Percentiles rank a stretch among this genome's conserved stretches.
Evolutionary conservation across 2,797 vertebrate genomes (phyloP).

Genomic region (Artibeus lituratus): DNA sequence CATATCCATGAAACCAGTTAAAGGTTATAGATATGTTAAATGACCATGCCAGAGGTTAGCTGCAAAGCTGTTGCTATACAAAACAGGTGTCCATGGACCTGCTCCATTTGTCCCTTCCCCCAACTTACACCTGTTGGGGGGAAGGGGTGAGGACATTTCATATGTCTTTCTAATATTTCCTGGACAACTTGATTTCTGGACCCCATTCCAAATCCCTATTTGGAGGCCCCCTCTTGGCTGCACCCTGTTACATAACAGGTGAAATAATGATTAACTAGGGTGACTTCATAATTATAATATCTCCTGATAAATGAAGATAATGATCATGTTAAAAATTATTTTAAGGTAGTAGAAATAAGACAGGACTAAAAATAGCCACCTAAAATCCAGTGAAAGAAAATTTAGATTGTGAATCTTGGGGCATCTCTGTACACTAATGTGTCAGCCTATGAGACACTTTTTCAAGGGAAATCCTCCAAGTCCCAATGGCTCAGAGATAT

Average conservation of each 20-base stretch:
- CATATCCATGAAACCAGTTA: too few relatives aligned
- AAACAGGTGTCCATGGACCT: too few relatives aligned
- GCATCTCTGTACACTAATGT: not conserved
- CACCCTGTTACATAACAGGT: not conserved
- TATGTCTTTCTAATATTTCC: too few relatives aligned
- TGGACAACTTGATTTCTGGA: too few relatives aligned
- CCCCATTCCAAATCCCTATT: too few relatives aligned
- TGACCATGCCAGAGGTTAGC: too few relatives aligned
- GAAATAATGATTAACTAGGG: not conserved
- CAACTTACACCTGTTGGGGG: too few relatives aligned
- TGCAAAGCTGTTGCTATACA: too few relatives aligned
- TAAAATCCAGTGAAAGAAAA: not conserved
- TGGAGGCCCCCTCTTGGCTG: too few relatives aligned
- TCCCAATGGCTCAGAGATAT: not conserved
- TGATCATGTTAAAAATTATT: not conserved
- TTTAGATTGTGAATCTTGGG: not conserved
- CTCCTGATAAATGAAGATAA: not conserved
- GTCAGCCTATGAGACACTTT: not conserved
- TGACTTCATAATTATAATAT: slow-evolving; percentile 6
- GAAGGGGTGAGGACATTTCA: too few relatives aligned
- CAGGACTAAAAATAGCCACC: not conserved
- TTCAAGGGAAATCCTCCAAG: not conserved
- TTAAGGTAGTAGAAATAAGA: not conserved
- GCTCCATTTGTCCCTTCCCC: too few relatives aligned
- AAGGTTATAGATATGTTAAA: too few relatives aligned